Base-by-base conservation (phyloP, 2,888 invertebrate species). In the Chorisops tibialis region DNA sequence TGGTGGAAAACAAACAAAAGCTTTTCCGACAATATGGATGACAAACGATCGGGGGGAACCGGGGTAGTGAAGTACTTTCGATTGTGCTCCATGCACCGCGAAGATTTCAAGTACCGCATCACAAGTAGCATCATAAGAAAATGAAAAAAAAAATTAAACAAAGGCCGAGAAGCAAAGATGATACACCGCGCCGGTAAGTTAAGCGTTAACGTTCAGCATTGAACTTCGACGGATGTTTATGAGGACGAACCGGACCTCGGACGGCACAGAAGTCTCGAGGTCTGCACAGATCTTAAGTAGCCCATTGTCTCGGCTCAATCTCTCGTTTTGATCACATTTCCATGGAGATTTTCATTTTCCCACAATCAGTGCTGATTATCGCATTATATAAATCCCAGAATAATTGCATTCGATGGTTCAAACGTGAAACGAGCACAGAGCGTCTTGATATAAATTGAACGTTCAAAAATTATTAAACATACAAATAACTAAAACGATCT, bases 151-250 rank as follows among this genome's bases (percentile, higher is more conserved):
- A 30, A 30, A 30, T 7, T 30, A 30, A 30, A 30, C 30, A 30
- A 30, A 7, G 30, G 30, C 30, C 30, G 30, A 30, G 30, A 30
- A 30, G 30, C 30, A 50, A 43, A 49, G 37, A 50, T 59, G 39
- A 59, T 59, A 49, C 21, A 22, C 54, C 54, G 41, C 21, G 22
- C 54, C 54, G 41, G 41, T 43, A 54, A 54, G 39, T 54, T 43
- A 54, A 50, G 59, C 49, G 41, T 9, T 30, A 30, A 30, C 30
- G 30, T 30, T 9, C 30, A 49, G 30, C 59, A 59, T 59, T 59
- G 59, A 59, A 49, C 59, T 59, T 59, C 59, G 48, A 50, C 50
- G 50, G 49, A 59, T 59, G 50, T 41, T 21, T 39, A 59, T 47
- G 50, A 59, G 59, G 41, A 59, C 59, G 49, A 35, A 39, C 50